Evolutionary conservation across 2,797 vertebrate species (phyloP).

Genomic region (Lates japonicus): DNA sequence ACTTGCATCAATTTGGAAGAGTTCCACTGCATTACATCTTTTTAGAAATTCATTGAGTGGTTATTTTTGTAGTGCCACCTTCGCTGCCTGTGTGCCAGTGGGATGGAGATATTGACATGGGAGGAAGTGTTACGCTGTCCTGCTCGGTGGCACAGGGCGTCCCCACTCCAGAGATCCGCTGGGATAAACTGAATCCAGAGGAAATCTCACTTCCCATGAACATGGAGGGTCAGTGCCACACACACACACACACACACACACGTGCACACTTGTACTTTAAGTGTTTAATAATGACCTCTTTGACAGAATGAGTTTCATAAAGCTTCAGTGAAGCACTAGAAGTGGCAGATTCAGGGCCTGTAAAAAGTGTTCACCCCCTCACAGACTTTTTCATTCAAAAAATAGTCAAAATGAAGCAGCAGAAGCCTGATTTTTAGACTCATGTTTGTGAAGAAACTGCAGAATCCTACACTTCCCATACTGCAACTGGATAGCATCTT

Average conservation of each 20-base stretch:
- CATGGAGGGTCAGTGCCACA: slow-evolving; percentile 81
- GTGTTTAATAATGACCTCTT: neutral
- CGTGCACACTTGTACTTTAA: neutral
- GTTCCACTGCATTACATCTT: neutral
- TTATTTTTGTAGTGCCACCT: slow-evolving; percentile 79
- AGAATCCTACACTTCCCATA: neutral
- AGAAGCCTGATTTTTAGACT: neutral
- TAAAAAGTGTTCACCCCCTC: too few species aligned
- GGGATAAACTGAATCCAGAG: slow-evolving; percentile 85
- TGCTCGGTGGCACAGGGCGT: slow-evolving; percentile 83
- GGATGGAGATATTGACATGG: slow-evolving; percentile 80
- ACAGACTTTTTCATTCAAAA: too few species aligned
- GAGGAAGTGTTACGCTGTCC: slow-evolving; percentile 83
- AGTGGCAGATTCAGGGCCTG: too few species aligned
- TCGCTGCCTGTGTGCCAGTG: slow-evolving; percentile 86
- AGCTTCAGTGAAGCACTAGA: too few species aligned
- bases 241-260: neutral
- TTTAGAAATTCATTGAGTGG: neutral
- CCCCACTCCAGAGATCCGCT: slow-evolving; percentile 84
- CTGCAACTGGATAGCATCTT: too few species aligned
- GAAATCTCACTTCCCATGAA: slow-evolving; percentile 78
- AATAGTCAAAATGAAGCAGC: neutral
- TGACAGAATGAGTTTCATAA: neutral
- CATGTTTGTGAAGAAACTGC: neutral
- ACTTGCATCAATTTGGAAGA: neutral